Conservation (phyloP, 2,888 invertebrate genomes). For the Parnassius smintheus region DNA sequence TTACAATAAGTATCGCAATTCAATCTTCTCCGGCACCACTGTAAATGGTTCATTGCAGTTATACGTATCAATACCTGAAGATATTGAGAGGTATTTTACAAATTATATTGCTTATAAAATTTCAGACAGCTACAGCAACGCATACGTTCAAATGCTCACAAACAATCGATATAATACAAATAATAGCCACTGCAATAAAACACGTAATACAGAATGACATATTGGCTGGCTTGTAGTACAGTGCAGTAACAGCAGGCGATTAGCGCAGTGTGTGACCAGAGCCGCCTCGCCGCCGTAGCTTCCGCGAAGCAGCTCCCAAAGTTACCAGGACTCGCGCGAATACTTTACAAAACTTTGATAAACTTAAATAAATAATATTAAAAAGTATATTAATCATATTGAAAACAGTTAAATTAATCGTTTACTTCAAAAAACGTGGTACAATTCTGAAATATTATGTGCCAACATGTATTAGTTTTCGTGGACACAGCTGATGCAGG, state of each 20-base stretch:
- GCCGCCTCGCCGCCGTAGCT: constrained; percentile 6
- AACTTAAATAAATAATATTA: too few relatives aligned
- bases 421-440: background rate
- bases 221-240: constrained; percentile 21
- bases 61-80: too few relatives aligned
- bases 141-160: background rate
- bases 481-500: constrained; percentile 56
- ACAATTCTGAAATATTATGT: constrained; percentile 44
- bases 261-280: constrained; percentile 21
- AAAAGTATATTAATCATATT: too few relatives aligned
- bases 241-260: constrained; percentile 14
- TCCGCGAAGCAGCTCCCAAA: constrained; percentile 6
- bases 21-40: too few relatives aligned
- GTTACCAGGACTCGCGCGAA: background rate
- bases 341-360: background rate
- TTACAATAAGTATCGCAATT: too few relatives aligned
- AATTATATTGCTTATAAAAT: too few relatives aligned
- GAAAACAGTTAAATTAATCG: too few relatives aligned
- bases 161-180: background rate
- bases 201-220: constrained; percentile 22
- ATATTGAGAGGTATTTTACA: too few relatives aligned
- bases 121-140: too few relatives aligned
- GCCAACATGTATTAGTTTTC: constrained; percentile 62
- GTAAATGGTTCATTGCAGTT: too few relatives aligned
- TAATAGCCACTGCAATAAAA: constrained; percentile 4